A percentile compares a stretch with the other conserved stretches of the same genome.
phyloP scores from a whole-genome alignment of 2,888 invertebrate genomes.

The Tipula helvola region DNA sequence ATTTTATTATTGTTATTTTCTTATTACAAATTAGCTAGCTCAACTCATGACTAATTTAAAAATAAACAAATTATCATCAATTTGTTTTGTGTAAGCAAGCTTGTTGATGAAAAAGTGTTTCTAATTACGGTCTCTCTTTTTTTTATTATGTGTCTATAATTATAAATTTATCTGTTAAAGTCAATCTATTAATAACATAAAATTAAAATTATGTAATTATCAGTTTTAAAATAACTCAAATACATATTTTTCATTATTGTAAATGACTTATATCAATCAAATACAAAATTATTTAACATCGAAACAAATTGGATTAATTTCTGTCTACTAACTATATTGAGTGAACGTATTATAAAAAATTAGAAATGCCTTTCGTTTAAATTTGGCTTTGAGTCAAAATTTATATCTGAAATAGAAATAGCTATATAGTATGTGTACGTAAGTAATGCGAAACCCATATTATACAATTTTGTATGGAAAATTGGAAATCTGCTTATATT shows the following conservation, averaged over 20 bases:
- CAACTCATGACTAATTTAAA: background rate
- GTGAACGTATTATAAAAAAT: background rate
- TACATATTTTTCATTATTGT: background rate
- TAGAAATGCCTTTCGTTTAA: background rate
- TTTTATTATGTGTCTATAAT: background rate
- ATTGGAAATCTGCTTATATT: background rate
- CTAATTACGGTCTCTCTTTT: background rate
- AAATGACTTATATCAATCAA: background rate
- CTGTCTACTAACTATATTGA: background rate
- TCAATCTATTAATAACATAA: background rate
- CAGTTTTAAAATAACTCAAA: background rate
- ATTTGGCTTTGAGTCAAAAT: background rate
- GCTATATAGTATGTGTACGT: background rate
- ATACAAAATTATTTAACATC: background rate
- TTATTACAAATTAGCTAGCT: background rate
- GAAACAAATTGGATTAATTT: background rate
- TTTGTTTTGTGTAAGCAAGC: background rate
- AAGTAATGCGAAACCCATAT: background rate
- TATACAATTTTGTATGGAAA: background rate
- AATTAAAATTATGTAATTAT: background rate
- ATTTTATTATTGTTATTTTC: background rate
- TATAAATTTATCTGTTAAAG: background rate
- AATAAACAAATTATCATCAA: background rate
- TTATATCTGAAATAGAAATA: background rate
- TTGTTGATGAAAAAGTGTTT: background rate